Base-by-base conservation (phyloP, 2,797 vertebrate species). In the Eutrigla gurnardus region DNA sequence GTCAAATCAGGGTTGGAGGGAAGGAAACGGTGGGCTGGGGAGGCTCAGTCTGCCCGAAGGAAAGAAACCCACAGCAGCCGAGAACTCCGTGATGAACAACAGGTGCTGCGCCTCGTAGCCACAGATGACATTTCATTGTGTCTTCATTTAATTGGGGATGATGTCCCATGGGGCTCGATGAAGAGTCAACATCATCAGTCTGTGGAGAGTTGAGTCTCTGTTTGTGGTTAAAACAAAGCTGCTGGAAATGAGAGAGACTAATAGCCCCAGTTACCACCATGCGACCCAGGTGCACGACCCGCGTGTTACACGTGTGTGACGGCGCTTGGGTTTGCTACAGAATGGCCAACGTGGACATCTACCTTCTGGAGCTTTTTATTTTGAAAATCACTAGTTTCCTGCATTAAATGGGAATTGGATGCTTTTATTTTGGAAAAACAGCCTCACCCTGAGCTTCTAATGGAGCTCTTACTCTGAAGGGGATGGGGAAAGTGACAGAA, bases 141-240 rank as follows among this genome's bases (percentile, higher is more conserved):
- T n/a, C 65, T 66, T 67, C 0, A 1, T 76, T 81, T 85, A 80
- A 81, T 72, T 68, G 63, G 18, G 36, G 33, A 15, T 77, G 33
- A 15, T 77, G 72, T 82, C 70, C 74, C 49, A 77, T 72, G 68
- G 46, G n/a, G 50, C 35, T 61, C 69, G 69, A 84, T 67, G 75
- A 70, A 70, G 70, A 75, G 74, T 80, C 77, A 80, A 68, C 66
- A 82, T 69, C 33, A 67, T 77, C 58, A 64, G 78, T 68, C 70
- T 64, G 50, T 63, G 65, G 57, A 74, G 46, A 78, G 46, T 67
- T 14, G 6, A 14, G 60, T 70, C 43, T 35, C 10, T 70, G 75
- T 84, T 84, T 78, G 75, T 72, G 72, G 75, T 78, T 54, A 36
- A 83, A 88, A 81, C 73, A 83, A 82, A 80, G 81, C 66, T 67